A percentile compares a stretch with the other conserved stretches of the same genome.
Evolutionary conservation across 2,113 vertebrate species (phyloP).

Genomic region (Rhineura floridana): DNA sequence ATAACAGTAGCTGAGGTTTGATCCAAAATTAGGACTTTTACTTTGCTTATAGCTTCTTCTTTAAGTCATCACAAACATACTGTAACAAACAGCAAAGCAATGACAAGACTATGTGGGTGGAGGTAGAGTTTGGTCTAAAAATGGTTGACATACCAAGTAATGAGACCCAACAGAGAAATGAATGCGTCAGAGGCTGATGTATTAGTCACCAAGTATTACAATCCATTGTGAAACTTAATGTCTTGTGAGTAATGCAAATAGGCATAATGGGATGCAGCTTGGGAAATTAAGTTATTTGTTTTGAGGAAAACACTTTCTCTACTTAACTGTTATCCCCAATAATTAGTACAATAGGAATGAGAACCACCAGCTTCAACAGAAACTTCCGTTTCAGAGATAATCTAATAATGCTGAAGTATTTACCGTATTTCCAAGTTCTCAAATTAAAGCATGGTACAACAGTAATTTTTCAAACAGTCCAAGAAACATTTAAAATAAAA

Average conservation of each 20-base stretch:
- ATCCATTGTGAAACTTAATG: slow-evolving; percentile 24
- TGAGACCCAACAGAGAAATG: accelerated
- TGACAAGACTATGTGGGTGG: accelerated
- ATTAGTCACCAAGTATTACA: background rate
- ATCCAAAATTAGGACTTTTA: background rate
- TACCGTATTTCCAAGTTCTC: background rate
- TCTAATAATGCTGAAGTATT: background rate
- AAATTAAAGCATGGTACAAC: background rate
- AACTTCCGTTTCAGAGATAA: background rate
- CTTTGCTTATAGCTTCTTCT: background rate
- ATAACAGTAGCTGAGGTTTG: background rate
- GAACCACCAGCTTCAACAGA: background rate
- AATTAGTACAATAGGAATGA: slow-evolving; percentile 16
- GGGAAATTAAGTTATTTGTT: slow-evolving; percentile 41
- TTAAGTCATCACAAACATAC: accelerated
- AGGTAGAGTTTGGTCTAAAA: slow-evolving; percentile 34
- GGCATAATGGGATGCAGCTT: background rate
- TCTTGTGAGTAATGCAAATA: background rate
- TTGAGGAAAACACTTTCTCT: slow-evolving; percentile 10
- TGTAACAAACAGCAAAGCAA: background rate
- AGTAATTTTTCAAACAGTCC: background rate
- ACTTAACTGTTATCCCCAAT: slow-evolving; percentile 18
- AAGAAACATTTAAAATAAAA: background rate
- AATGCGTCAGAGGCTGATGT: background rate
- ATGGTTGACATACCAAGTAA: background rate